Conservation (phyloP, 1,140 invertebrate species). For the Drosophila burlai region DNA sequence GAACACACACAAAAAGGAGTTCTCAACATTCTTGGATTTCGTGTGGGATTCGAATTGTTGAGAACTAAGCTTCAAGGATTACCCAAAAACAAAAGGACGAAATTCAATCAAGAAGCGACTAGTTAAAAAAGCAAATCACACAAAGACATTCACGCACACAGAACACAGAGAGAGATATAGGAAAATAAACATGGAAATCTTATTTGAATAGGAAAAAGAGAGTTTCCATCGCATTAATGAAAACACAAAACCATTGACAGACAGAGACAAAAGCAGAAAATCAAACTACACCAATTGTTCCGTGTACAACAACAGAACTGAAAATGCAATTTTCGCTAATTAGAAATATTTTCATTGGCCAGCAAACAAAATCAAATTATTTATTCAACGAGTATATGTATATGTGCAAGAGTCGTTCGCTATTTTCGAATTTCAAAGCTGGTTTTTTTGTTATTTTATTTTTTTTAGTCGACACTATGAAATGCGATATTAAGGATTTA, state of each 20-base stretch:
- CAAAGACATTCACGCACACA: constrained; percentile 7
- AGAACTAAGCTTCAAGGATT: constrained; percentile 43
- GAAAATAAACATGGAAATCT: constrained; percentile 22
- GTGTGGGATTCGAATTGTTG: constrained; percentile 40
- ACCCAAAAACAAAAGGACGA: constrained; percentile 46
- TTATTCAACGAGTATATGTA: constrained; percentile 46
- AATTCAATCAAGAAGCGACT: constrained; percentile 48
- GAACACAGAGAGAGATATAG: constrained; percentile 9
- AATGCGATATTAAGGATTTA: constrained; percentile 69
- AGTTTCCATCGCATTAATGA: constrained; percentile 19
- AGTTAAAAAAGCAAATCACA: constrained; percentile 54
- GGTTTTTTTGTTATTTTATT: constrained; percentile 32
- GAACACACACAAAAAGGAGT: constrained; percentile 18
- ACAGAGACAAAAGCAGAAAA: constrained; percentile 43
- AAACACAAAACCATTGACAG: constrained; percentile 24
- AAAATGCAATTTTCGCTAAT: constrained; percentile 74
- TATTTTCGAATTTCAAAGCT: constrained; percentile 21
- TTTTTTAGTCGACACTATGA: constrained; percentile 33
- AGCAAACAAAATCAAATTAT: constrained; percentile 76
- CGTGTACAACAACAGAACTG: constrained; percentile 47
- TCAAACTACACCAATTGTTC: constrained; percentile 57
- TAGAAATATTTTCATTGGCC: constrained; percentile 74
- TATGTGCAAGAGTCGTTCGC: constrained; percentile 52
- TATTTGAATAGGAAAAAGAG: constrained; percentile 20
- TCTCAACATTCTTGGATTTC: constrained; percentile 42